Percentiles rank a stretch among this genome's conserved stretches.
phyloP scores from a whole-genome alignment of 2,113 vertebrate species.

The Chamaetylas fuelleborni region DNA sequence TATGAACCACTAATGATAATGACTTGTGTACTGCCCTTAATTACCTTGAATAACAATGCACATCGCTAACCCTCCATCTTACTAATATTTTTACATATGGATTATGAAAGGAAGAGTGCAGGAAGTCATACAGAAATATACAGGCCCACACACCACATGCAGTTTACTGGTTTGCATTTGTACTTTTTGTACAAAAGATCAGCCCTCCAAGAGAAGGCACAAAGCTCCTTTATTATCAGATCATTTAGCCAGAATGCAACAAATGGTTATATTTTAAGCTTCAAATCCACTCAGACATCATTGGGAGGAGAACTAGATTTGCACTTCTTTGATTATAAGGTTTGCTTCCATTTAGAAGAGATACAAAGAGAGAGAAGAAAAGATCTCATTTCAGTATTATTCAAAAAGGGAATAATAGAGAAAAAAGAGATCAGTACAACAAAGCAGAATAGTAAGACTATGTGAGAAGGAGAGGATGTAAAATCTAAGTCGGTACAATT shows the following conservation, averaged over 20 bases:
- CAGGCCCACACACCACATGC: not conserved
- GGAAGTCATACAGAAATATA: not conserved
- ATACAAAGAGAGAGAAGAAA: not conserved
- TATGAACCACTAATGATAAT: conserved; percentile 1
- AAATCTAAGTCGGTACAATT: not conserved
- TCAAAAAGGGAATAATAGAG: not conserved
- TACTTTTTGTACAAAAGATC: not conserved
- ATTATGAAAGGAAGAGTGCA: not conserved
- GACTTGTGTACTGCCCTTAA: not conserved
- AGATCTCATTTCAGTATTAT: not conserved
- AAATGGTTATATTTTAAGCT: not conserved
- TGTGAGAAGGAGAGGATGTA: not conserved
- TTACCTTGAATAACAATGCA: not conserved
- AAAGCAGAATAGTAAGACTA: not conserved
- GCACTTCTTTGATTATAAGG: not conserved
- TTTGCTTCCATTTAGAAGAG: not conserved
- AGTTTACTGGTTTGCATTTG: not conserved
- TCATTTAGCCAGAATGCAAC: not conserved
- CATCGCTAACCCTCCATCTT: not conserved
- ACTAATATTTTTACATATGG: not conserved
- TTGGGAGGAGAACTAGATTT: not conserved
- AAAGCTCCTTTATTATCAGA: not conserved
- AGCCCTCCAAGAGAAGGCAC: not conserved
- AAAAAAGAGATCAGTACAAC: not conserved
- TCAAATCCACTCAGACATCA: not conserved